Evolutionary conservation across 2,888 invertebrate genomes (phyloP).

Genomic region (Nephrotoma flavescens): DNA sequence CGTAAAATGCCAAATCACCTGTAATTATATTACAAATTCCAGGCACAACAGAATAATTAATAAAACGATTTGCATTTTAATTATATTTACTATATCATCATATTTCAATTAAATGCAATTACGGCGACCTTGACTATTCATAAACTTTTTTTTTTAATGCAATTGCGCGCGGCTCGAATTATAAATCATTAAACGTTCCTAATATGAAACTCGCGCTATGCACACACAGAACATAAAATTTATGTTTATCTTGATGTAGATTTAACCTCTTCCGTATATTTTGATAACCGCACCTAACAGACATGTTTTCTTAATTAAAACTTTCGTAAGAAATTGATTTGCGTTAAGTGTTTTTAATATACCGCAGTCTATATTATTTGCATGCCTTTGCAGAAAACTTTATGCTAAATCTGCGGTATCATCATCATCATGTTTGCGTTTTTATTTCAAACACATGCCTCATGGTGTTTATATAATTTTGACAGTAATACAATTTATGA

Average conservation of each 20-base stretch:
- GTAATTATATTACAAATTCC: neutral
- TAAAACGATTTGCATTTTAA: neutral
- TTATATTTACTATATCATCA: neutral
- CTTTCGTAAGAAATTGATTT: neutral
- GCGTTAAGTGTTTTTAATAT: neutral
- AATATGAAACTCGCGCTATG: neutral
- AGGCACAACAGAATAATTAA: neutral
- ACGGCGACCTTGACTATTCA: neutral
- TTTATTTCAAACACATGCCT: neutral
- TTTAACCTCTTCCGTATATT: neutral
- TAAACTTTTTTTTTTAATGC: neutral
- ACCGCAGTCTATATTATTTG: neutral
- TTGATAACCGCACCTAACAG: neutral
- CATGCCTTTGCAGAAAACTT: neutral
- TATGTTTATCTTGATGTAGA: neutral
- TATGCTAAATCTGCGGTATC: neutral
- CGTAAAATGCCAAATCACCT: neutral
- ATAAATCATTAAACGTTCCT: neutral
- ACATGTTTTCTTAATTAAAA: neutral
- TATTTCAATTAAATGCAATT: neutral
- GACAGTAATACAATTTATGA: neutral
- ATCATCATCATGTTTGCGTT: neutral
- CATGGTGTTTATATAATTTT: neutral
- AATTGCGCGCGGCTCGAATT: neutral
- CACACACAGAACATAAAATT: neutral